Base-by-base conservation (phyloP, 1,140 invertebrate genomes). In the Drosophila jambulina region DNA sequence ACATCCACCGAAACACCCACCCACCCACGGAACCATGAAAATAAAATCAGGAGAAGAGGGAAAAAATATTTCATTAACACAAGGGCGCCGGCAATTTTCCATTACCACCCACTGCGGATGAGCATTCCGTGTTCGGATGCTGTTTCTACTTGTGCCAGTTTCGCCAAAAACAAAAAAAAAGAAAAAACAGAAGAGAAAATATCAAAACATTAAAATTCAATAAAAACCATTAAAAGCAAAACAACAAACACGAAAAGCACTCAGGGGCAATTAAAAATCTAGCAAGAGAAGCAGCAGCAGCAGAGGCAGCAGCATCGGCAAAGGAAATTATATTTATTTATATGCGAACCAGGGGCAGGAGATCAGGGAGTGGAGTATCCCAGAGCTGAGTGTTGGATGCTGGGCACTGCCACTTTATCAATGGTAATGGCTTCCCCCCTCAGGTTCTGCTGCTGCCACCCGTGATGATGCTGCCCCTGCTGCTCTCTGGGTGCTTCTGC, bases 201-300 rank as follows among this genome's bases (percentile, higher is more conserved):
- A 86, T 86, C 84, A 86, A 86, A 86, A 86, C 83, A 86, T 86
- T 86, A 88, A 86, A 86, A 86, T 86, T 86, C 83, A 86, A 86
- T 86, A 86, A 86, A 86, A 86, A 78, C 80, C 80, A 86, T 86
- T 83, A 88, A 83, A 80, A 86, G 65, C 64, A 72, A 86, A 82
- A 70, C 68, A 63, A 86, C 78, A 78, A 77, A 77, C 75, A 69
- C 75, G 63, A 77, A 77, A 86, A 86, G 83, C 83, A 86, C 84
- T 87, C 86, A 87, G 81, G 68, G 83, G 83, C 83, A 88, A 88
- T 87, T 88, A 87, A 88, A 87, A 88, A 88, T 88, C 83, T 88
- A 80, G 53, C 84, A 80, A 83, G 76, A 83, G 78, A 23, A 36
- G 51, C 64, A 68, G 27, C 32, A 49, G 25, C 68, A 32, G 46